Evolutionary conservation across 2,888 invertebrate species (phyloP).

Genomic region (Sericinus montela): DNA sequence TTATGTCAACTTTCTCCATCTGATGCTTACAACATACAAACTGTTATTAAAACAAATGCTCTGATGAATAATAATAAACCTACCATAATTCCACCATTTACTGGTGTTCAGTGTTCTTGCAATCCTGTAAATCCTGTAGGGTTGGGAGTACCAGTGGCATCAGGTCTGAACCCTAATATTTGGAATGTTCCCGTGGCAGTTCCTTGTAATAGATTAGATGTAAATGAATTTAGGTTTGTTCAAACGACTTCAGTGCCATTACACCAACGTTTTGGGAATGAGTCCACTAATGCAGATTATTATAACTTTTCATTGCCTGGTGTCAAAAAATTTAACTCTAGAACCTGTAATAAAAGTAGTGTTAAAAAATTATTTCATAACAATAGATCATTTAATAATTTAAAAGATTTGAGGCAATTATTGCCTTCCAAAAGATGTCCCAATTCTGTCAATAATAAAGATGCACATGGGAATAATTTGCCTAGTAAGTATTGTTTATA

Average conservation of each 20-base stretch:
- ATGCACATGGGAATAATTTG: not conserved
- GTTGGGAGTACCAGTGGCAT: not conserved
- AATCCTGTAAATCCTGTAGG: not conserved
- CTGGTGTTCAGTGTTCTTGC: not conserved
- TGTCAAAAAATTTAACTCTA: not conserved
- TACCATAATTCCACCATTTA: not conserved
- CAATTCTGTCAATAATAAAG: not conserved
- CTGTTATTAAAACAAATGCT: slow-evolving; percentile 8
- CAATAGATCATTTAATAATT: not conserved
- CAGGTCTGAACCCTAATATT: slow-evolving; percentile 29
- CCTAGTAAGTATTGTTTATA: slow-evolving; percentile 1
- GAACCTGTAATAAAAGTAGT: not conserved
- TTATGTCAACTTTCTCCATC: not conserved
- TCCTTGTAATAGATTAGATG: slow-evolving; percentile 10
- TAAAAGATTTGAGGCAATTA: slow-evolving; percentile 8
- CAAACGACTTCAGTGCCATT: slow-evolving; percentile 24
- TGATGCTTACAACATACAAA: not conserved
- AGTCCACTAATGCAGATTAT: not conserved
- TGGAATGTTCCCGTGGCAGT: slow-evolving; percentile 30
- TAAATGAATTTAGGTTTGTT: slow-evolving; percentile 14
- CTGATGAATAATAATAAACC: slow-evolving; percentile 35
- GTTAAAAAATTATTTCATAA: not conserved
- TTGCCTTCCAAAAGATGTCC: slow-evolving; percentile 1
- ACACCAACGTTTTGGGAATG: slow-evolving; percentile 19
- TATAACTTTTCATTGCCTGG: not conserved